Evolutionary conservation across 1,140 invertebrate genomes (phyloP).

Genomic region (Choristoneura fumiferana): DNA sequence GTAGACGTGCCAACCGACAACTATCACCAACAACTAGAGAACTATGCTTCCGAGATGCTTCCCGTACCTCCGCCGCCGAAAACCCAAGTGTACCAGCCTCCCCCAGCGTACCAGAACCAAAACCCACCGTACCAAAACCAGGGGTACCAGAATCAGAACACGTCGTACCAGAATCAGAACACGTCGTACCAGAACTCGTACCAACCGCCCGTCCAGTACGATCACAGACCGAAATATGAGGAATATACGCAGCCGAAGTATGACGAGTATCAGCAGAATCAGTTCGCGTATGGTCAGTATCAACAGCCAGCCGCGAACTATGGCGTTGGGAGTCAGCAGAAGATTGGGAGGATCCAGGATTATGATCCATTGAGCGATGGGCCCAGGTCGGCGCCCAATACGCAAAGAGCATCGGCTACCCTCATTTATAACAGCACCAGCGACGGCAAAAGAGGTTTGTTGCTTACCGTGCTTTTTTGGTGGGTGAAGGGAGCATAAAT

Average conservation of each 20-base stretch:
- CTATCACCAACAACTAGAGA: constrained; percentile 70
- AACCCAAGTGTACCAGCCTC: constrained; percentile 64
- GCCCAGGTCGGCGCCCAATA: constrained; percentile 86
- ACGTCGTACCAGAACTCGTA: constrained; percentile 29
- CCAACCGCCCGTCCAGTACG: neutral
- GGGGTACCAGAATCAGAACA: constrained; percentile 35
- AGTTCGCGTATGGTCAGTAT: constrained; percentile 66
- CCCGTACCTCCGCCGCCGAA: constrained; percentile 51
- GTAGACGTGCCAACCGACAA: constrained; percentile 63
- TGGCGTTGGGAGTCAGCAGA: constrained; percentile 40
- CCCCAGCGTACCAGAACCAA: constrained; percentile 29
- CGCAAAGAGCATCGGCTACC: constrained; percentile 86
- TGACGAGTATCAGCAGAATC: constrained; percentile 41
- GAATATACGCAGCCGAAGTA: constrained; percentile 48
- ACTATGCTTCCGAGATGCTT: constrained; percentile 72
- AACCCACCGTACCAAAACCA: constrained; percentile 22
- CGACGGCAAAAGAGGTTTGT: constrained; percentile 64
- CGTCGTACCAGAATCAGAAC: constrained; percentile 34
- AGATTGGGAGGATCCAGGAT: constrained; percentile 87
- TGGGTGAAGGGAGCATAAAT: neutral
- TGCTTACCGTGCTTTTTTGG: neutral
- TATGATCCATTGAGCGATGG: constrained; percentile 87
- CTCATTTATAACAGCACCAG: constrained; percentile 87
- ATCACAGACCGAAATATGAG: constrained; percentile 41
- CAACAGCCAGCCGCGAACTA: constrained; percentile 41